Conservation (phyloP, 2,888 invertebrate species). For the Meghimatium bilineatum region DNA sequence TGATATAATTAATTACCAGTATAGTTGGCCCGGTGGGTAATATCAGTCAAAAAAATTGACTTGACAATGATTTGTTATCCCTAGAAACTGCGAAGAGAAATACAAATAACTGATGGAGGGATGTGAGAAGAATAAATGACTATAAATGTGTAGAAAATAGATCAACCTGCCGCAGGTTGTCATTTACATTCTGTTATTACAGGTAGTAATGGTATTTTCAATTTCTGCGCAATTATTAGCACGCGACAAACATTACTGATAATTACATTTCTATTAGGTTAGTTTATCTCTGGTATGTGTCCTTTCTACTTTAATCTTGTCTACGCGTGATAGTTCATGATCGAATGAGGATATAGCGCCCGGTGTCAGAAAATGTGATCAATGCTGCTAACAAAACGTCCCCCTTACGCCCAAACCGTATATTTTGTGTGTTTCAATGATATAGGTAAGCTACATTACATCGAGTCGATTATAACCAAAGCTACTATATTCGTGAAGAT, state of each 20-base stretch:
- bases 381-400: background rate
- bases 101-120: no score
- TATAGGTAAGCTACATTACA: background rate
- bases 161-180: no score
- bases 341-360: background rate
- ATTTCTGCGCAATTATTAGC: background rate
- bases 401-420: background rate
- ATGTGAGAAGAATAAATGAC: no score
- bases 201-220: background rate
- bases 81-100: no score
- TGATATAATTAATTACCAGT: no score
- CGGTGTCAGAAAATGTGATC: background rate
- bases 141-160: no score
- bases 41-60: no score
- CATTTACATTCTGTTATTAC: background rate
- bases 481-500: background rate
- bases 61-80: no score
- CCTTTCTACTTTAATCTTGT: background rate
- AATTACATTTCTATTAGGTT: background rate
- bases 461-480: background rate
- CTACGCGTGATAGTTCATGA: background rate
- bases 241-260: slow-evolving; percentile 20
- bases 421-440: background rate
- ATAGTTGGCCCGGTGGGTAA: no score
- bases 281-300: background rate